Percentiles rank a stretch among this genome's conserved stretches.
phyloP scores from a whole-genome alignment of 2,888 invertebrate species.

The Ormia ochracea region DNA sequence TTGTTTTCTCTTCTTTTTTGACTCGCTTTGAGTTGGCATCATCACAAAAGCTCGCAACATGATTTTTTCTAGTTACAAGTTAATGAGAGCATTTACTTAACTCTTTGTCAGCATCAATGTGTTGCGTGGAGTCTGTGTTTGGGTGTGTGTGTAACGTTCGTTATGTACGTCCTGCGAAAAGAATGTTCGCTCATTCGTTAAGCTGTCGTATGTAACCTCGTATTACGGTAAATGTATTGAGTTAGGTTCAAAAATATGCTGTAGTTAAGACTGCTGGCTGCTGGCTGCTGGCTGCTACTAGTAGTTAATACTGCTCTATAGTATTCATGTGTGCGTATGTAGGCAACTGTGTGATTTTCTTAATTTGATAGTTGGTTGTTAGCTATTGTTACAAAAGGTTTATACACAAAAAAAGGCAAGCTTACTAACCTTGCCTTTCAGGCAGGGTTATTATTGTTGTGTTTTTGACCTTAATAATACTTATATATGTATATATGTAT shows the following conservation, averaged over 20 bases:
- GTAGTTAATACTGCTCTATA: not conserved
- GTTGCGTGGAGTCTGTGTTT: not conserved
- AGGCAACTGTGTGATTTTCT: not conserved
- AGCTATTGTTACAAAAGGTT: constrained; percentile 51
- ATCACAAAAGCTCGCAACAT: constrained; percentile 30
- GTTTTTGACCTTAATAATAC: constrained; percentile 52
- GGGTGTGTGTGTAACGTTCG: not conserved
- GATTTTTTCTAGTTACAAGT: constrained; percentile 24
- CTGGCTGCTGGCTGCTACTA: not conserved
- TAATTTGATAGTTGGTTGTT: constrained; percentile 27
- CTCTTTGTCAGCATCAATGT: not conserved
- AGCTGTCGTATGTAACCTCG: not conserved
- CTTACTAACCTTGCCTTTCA: constrained; percentile 54
- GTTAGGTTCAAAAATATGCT: constrained; percentile 21
- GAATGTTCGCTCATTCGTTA: constrained; percentile 2
- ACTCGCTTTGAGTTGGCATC: not conserved
- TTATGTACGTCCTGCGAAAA: not conserved
- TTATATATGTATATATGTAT: not conserved
- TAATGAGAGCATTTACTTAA: constrained; percentile 11
- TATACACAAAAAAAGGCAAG: constrained; percentile 1
- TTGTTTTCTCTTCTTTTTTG: not conserved
- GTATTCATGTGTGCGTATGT: not conserved
- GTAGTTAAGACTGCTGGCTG: constrained; percentile 4
- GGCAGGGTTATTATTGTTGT: constrained; percentile 59
- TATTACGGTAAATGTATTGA: constrained; percentile 18